These are phyloP conservation scores for Drosophila paulistorum DNA, from an alignment of 1,140 invertebrate genomes.

Conservation along the genomic window DNA sequence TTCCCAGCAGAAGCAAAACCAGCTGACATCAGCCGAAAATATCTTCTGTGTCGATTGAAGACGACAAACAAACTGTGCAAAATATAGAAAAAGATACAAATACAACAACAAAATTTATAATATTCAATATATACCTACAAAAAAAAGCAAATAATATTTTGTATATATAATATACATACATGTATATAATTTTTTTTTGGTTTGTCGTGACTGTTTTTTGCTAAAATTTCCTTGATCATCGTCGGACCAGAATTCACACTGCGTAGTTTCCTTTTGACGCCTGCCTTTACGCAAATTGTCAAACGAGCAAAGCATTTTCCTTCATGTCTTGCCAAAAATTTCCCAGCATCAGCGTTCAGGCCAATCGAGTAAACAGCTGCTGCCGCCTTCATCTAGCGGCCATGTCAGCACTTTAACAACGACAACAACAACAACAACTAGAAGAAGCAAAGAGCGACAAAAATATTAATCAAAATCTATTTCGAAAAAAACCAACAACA, in stretches of 20 bases:
- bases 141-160: background rate
- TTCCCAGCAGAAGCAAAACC: background rate
- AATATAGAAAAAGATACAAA: slow-evolving; percentile 33
- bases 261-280: slow-evolving; percentile 29
- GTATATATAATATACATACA: background rate
- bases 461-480: slow-evolving; percentile 30
- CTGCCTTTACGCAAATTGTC: slow-evolving; percentile 51
- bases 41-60: slow-evolving; percentile 38
- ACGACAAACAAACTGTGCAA: slow-evolving; percentile 27
- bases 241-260: slow-evolving; percentile 1
- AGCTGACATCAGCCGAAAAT: slow-evolving; percentile 46
- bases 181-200: background rate
- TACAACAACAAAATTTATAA: slow-evolving; percentile 15
- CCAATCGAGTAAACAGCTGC: slow-evolving; percentile 62
- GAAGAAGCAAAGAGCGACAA: background rate
- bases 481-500: slow-evolving; percentile 14
- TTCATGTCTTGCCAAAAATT: slow-evolving; percentile 75
- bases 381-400: slow-evolving; percentile 43
- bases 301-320: slow-evolving; percentile 48
- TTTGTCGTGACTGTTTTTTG: background rate
- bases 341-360: slow-evolving; percentile 39
- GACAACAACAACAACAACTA: background rate
- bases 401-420: slow-evolving; percentile 60
- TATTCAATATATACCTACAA: background rate
- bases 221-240: background rate